Conservation (phyloP, 2,113 vertebrate genomes). For the Silurus meridionalis region DNA sequence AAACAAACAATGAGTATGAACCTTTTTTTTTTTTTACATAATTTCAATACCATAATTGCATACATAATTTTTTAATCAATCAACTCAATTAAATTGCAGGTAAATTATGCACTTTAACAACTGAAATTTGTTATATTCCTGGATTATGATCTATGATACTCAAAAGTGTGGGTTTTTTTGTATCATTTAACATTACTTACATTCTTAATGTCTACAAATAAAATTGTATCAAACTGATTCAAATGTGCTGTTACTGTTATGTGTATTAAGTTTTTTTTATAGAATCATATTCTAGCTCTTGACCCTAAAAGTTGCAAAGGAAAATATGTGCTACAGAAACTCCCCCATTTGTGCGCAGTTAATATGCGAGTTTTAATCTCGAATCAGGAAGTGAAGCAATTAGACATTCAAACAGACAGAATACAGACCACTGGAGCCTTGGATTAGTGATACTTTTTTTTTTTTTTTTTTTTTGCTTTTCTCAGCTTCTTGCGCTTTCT, state of each 20-base stretch:
- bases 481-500: neutral
- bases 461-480: constrained; percentile 12
- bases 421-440: neutral
- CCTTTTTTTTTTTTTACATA: neutral
- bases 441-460: neutral
- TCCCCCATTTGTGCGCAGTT: neutral
- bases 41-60: neutral
- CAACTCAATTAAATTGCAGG: neutral
- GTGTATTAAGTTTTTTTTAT: no score
- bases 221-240: neutral
- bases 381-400: neutral
- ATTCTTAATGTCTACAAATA: neutral
- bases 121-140: neutral
- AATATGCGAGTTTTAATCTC: neutral
- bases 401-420: neutral
- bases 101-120: neutral
- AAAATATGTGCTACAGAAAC: neutral
- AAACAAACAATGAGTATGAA: no score
- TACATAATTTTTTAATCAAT: neutral
- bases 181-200: neutral
- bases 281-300: neutral
- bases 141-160: neutral
- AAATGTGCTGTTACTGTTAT: neutral
- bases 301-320: neutral
- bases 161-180: neutral